Conservation (phyloP, 1,140 invertebrate genomes). For the Solenopsis invicta region DNA sequence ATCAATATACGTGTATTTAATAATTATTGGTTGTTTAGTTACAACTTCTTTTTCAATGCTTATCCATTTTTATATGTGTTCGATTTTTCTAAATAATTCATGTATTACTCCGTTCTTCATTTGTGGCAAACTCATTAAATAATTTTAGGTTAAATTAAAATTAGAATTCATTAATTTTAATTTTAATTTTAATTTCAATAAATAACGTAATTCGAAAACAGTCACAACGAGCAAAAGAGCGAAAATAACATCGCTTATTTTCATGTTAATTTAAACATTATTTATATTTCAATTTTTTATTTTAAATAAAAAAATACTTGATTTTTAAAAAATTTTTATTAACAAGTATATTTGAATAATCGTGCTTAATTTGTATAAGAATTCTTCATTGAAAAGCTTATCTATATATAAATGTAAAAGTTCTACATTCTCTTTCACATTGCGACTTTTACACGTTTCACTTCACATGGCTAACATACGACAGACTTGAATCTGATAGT, state of each 20-base stretch:
- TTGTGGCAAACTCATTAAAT: neutral
- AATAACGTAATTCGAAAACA: too few relatives aligned
- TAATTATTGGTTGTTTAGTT: neutral
- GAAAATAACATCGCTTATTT: too few relatives aligned
- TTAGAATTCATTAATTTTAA: neutral
- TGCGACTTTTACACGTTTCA: neutral
- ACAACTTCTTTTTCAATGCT: neutral
- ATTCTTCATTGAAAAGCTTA: neutral
- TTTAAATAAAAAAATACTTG: too few relatives aligned
- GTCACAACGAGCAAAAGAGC: too few relatives aligned
- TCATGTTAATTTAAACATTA: too few relatives aligned
- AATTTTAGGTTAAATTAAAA: neutral
- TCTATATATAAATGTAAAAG: neutral
- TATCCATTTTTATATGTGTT: neutral
- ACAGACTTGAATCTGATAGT: conserved; percentile 1
- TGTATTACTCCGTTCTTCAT: neutral
- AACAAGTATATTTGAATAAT: too few relatives aligned
- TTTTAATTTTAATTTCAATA: too few relatives aligned
- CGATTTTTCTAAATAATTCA: neutral
- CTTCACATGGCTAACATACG: conserved; percentile 34
- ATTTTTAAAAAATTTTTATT: neutral
- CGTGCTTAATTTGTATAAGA: too few relatives aligned
- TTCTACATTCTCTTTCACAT: neutral
- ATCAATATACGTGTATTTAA: conserved; percentile 1
- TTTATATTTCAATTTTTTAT: too few relatives aligned